phyloP scores from a whole-genome alignment of 2,113 vertebrate genomes.

The Brachyhypopomus gauderio region DNA sequence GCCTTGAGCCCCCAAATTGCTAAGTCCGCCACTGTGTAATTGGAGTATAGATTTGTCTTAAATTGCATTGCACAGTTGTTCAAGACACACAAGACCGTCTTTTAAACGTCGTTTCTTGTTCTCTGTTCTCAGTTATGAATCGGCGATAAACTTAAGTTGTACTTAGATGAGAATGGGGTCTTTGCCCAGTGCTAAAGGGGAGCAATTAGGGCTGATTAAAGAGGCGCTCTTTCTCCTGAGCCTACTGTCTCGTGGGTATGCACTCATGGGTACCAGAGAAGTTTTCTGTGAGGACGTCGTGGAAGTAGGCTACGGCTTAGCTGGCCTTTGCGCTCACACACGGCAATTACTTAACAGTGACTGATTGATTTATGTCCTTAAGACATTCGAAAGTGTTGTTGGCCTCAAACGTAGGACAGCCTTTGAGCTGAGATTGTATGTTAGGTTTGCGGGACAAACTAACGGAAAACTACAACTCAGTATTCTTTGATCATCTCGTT shows the following conservation, averaged over 20 bases:
- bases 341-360: background rate
- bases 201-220: conserved; percentile 13
- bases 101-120: too few species aligned
- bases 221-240: background rate
- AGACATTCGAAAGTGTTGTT: background rate
- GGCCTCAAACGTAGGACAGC: background rate
- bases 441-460: too few species aligned
- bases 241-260: background rate
- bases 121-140: too few species aligned
- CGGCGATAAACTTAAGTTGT: background rate
- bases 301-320: background rate
- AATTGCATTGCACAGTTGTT: too few species aligned
- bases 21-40: too few species aligned
- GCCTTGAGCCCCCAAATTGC: too few species aligned
- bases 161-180: background rate
- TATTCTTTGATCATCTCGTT: too few species aligned
- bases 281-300: conserved; percentile 36
- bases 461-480: too few species aligned
- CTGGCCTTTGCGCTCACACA: background rate
- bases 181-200: conserved; percentile 3
- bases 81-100: too few species aligned
- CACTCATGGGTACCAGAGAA: background rate
- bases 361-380: background rate
- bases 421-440: background rate
- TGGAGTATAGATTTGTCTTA: too few species aligned